Evolutionary conservation across 2,113 vertebrate genomes (phyloP).

Genomic region (Coregonus clupeaformis): DNA sequence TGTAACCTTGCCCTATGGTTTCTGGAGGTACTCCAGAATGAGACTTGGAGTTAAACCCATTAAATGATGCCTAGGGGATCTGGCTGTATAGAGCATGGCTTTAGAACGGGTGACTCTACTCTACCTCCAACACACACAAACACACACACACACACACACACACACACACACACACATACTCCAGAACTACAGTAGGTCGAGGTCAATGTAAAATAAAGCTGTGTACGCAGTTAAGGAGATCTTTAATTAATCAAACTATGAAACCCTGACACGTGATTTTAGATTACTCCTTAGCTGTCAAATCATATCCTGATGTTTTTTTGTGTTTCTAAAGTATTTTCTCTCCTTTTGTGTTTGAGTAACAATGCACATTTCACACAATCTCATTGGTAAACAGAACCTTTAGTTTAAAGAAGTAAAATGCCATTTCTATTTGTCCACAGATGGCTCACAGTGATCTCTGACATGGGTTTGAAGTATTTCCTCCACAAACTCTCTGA

Average conservation of each 20-base stretch:
- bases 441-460: not conserved
- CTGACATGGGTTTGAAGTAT: not conserved
- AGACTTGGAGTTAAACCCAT: slow-evolving; percentile 43
- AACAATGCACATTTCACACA: not conserved
- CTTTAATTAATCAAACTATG: no score
- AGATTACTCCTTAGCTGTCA: no score
- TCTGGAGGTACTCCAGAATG: slow-evolving; percentile 33
- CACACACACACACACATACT: not conserved
- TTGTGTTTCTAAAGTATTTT: not conserved
- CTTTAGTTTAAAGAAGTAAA: not conserved
- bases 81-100: slow-evolving; percentile 21
- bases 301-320: not conserved
- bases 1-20: slow-evolving; percentile 30
- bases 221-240: no score
- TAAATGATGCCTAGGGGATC: slow-evolving; percentile 16
- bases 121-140: not conserved
- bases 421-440: not conserved
- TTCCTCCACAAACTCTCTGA: not conserved
- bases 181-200: slow-evolving; percentile 38
- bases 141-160: not conserved
- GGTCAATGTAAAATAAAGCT: slow-evolving; percentile 7
- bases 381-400: not conserved
- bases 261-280: no score
- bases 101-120: slow-evolving; percentile 21
- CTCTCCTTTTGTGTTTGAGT: not conserved